A percentile compares a stretch with the other conserved stretches of the same genome.
These are phyloP conservation scores for Uropsilus gracilis DNA, from an alignment of 2,113 vertebrate species.

Conservation along the genomic window DNA sequence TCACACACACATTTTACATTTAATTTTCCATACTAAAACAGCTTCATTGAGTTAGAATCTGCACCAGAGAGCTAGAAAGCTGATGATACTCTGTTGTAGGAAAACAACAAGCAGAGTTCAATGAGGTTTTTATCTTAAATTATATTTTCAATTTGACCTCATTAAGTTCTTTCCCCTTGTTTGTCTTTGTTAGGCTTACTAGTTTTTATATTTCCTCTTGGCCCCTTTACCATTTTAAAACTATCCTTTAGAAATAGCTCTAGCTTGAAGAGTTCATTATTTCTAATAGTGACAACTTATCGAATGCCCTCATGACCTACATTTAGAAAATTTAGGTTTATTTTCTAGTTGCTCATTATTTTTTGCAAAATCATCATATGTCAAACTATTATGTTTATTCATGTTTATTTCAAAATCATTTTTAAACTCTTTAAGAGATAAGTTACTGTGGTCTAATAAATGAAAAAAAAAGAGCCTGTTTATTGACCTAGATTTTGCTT, in stretches of 20 bases:
- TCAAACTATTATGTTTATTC: conserved; percentile 33
- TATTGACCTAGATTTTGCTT: neutral
- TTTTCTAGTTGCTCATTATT: conserved; percentile 34
- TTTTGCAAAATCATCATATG: conserved; percentile 38
- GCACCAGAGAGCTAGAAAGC: conserved; percentile 20
- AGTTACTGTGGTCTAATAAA: neutral
- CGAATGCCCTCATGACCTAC: neutral
- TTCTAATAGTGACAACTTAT: conserved; percentile 27
- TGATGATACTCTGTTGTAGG: neutral
- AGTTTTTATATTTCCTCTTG: neutral
- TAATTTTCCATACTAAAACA: neutral
- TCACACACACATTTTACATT: conserved; percentile 22
- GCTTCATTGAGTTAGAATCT: neutral
- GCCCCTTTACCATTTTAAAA: conserved; percentile 34
- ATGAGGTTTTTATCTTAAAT: conserved; percentile 70
- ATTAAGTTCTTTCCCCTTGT: conserved; percentile 68
- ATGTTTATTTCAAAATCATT: conserved; percentile 40
- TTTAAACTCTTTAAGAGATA: neutral
- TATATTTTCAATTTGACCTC: conserved; percentile 68
- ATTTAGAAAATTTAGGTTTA: neutral
- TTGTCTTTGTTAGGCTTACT: conserved; percentile 55
- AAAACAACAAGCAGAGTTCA: conserved; percentile 55
- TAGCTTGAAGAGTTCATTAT: conserved; percentile 59
- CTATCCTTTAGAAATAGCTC: conserved; percentile 52
- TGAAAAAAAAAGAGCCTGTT: neutral